Conservation (phyloP, 2,888 invertebrate species). For the Antheraea assamensis region DNA sequence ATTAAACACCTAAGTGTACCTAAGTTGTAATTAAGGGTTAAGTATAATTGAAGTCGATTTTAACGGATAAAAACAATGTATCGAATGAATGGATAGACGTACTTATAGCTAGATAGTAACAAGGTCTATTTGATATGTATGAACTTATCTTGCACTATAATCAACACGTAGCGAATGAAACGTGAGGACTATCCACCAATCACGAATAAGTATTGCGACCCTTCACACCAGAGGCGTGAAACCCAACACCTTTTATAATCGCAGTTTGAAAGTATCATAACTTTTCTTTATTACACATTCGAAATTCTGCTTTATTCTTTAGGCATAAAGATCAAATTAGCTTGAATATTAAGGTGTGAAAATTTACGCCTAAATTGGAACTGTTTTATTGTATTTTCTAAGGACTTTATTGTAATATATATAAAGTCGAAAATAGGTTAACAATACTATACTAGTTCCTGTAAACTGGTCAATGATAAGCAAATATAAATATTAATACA, state of each 20-base stretch:
- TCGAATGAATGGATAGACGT: neutral
- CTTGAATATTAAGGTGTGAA: constrained; percentile 65
- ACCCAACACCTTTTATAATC: constrained; percentile 67
- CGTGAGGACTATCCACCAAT: constrained; percentile 58
- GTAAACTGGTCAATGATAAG: constrained; percentile 4
- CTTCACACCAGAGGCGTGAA: constrained; percentile 80
- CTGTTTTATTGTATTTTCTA: neutral
- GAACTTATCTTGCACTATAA: constrained; percentile 44
- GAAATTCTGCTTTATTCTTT: constrained; percentile 24
- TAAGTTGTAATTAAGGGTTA: no score
- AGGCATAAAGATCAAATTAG: constrained; percentile 33
- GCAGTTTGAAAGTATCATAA: constrained; percentile 46
- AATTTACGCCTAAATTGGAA: constrained; percentile 68
- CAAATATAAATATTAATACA: constrained; percentile 26
- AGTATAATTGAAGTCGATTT: no score
- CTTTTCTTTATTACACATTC: constrained; percentile 20
- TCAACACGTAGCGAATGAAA: constrained; percentile 55
- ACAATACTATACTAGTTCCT: neutral
- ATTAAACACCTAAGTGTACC: no score
- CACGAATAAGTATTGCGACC: constrained; percentile 57
- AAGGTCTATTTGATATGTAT: constrained; percentile 14
- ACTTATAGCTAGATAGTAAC: neutral
- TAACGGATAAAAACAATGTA: neutral
- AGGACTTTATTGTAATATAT: neutral
- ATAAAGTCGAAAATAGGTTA: constrained; percentile 25